Conservation (phyloP, 2,113 vertebrate genomes). For the Corythornis cristatus region DNA sequence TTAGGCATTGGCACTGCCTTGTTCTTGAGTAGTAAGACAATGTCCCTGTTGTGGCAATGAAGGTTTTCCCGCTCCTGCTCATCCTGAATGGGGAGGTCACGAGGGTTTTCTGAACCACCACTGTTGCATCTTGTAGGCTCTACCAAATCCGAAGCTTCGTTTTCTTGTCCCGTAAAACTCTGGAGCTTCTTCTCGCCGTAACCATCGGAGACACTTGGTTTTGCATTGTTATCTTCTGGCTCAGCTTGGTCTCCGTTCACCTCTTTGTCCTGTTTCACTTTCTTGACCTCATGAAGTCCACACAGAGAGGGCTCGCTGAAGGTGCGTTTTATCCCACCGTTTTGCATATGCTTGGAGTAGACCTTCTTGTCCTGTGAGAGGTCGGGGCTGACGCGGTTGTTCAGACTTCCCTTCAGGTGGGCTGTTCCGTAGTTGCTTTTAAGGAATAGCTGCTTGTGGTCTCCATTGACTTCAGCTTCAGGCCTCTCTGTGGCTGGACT, state of each 20-base stretch:
- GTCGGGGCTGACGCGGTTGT: constrained; percentile 75
- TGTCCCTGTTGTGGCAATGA: constrained; percentile 82
- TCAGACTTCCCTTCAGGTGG: constrained; percentile 79
- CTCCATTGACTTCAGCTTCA: constrained; percentile 82
- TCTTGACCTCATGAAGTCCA: constrained; percentile 83
- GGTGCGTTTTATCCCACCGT: constrained; percentile 88
- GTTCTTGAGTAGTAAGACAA: constrained; percentile 82
- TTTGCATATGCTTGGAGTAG: constrained; percentile 80
- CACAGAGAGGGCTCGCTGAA: constrained; percentile 80
- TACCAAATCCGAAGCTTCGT: constrained; percentile 71
- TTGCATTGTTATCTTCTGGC: constrained; percentile 61
- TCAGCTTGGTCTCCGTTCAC: constrained; percentile 76
- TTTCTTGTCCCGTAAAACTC: constrained; percentile 62
- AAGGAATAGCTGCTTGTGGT: constrained; percentile 78
- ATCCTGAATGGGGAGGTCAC: constrained; percentile 69
- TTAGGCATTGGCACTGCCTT: constrained; percentile 87
- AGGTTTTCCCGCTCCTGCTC: constrained; percentile 78
- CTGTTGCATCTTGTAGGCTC: constrained; percentile 72
- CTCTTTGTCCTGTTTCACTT: constrained; percentile 80
- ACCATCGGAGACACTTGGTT: constrained; percentile 55
- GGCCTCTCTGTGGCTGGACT: constrained; percentile 77
- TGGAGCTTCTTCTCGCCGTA: constrained; percentile 57
- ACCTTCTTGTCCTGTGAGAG: constrained; percentile 76
- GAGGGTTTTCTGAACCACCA: constrained; percentile 65
- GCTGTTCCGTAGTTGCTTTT: constrained; percentile 73